A percentile compares a stretch with the other conserved stretches of the same genome.
These are phyloP conservation scores for Therioaphis trifolii DNA, from an alignment of 2,888 invertebrate genomes.

Conservation along the genomic window DNA sequence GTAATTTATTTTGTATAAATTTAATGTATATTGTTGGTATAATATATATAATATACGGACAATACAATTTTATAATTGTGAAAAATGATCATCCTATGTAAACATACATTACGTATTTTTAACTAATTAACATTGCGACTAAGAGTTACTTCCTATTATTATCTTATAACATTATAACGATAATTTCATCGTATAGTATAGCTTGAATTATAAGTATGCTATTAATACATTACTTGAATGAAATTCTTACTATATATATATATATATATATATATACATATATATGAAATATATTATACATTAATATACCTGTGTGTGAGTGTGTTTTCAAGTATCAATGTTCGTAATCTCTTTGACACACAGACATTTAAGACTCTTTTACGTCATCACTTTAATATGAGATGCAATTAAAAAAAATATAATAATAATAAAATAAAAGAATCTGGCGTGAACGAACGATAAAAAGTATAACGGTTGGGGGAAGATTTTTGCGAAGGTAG, in stretches of 20 bases:
- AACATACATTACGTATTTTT: too few species aligned
- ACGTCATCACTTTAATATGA: constrained; percentile 59
- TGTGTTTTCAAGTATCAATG: constrained; percentile 50
- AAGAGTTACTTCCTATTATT: too few species aligned
- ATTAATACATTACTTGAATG: constrained; percentile 2
- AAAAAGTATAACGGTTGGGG: constrained; percentile 2
- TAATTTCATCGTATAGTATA: background rate
- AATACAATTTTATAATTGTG: too few species aligned
- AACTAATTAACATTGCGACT: too few species aligned
- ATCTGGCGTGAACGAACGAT: constrained; percentile 57
- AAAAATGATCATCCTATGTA: too few species aligned
- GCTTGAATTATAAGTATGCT: constrained; percentile 21
- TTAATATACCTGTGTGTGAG: background rate
- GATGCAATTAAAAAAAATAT: constrained; percentile 55
- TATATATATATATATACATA: too few species aligned
- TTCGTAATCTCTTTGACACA: constrained; percentile 59
- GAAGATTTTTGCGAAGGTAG: constrained; percentile 54
- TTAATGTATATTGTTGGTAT: too few species aligned
- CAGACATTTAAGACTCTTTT: constrained; percentile 57
- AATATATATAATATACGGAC: too few species aligned
- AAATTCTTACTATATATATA: background rate
- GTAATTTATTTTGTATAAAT: too few species aligned
- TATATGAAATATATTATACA: background rate
- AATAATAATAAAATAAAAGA: constrained; percentile 51
- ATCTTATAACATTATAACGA: background rate